phyloP scores from a whole-genome alignment of 2,888 invertebrate genomes.

The Lapara coniferarum region DNA sequence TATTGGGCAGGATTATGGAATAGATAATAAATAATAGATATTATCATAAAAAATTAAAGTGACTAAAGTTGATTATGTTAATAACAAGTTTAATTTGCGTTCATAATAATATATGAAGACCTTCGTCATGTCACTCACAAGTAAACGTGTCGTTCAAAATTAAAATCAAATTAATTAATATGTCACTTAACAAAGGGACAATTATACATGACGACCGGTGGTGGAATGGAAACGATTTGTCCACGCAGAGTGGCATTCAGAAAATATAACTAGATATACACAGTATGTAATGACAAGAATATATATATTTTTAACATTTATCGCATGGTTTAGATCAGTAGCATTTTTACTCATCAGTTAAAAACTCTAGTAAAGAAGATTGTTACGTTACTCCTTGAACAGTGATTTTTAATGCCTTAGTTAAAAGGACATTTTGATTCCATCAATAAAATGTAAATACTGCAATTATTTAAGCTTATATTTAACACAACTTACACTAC shows the following conservation, averaged over 20 bases:
- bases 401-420: too few species aligned
- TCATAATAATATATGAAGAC: conserved; percentile 34
- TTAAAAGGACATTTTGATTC: too few species aligned
- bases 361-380: too few species aligned
- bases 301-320: not conserved
- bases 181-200: conserved; percentile 66
- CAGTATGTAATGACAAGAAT: not conserved
- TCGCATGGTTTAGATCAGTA: not conserved
- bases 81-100: not conserved
- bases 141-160: conserved; percentile 61
- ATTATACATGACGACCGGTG: conserved; percentile 63
- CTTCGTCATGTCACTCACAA: conserved; percentile 62
- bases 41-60: too few species aligned
- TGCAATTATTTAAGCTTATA: not conserved
- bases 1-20: too few species aligned
- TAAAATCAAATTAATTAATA: conserved; percentile 75
- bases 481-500: not conserved
- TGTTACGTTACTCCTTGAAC: too few species aligned
- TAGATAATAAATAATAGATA: too few species aligned
- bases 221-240: conserved; percentile 50
- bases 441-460: not conserved
- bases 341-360: too few species aligned
- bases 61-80: too few species aligned
- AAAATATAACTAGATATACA: not conserved
- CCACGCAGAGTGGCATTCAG: conserved; percentile 22